Conservation (phyloP, 1,140 invertebrate species). For the Orussus abietinus region DNA sequence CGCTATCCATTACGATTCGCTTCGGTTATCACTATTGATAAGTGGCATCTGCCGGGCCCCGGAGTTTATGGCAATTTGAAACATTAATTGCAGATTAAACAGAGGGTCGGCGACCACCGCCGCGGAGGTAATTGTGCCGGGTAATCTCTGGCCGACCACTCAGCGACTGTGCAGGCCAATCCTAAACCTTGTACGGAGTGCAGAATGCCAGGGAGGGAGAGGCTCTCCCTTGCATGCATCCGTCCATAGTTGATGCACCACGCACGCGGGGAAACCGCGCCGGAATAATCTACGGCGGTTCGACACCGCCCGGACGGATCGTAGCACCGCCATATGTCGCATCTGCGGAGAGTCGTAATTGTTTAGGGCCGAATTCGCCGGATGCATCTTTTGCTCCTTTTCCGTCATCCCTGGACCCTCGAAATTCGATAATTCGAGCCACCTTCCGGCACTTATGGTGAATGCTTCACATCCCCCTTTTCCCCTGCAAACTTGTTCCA, state of each 20-base stretch:
- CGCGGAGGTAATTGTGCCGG: conserved; percentile 42
- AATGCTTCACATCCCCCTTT: too few relatives aligned
- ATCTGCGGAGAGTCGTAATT: too few relatives aligned
- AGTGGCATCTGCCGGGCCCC: conserved; percentile 40
- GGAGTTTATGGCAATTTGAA: conserved; percentile 48
- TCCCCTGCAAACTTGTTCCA: too few relatives aligned
- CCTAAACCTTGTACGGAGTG: conserved; percentile 37
- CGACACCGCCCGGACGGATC: too few relatives aligned
- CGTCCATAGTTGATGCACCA: conserved; percentile 30
- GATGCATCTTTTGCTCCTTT: too few relatives aligned
- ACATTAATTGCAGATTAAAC: conserved; percentile 53
- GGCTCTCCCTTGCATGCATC: conserved; percentile 18
- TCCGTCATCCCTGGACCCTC: too few relatives aligned
- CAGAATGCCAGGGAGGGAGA: conserved; percentile 7
- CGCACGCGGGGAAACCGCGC: conserved; percentile 13
- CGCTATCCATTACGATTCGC: conserved; percentile 1
- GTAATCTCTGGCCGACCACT: conserved; percentile 48
- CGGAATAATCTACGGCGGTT: conserved; percentile 14
- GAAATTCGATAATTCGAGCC: too few relatives aligned
- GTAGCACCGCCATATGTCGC: too few relatives aligned
- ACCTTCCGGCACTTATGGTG: too few relatives aligned
- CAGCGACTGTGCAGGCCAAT: conserved; percentile 29
- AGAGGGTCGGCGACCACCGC: conserved; percentile 29
- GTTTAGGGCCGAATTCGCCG: too few relatives aligned
- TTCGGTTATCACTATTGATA: conserved; percentile 38